Percentiles rank a stretch among this genome's conserved stretches.
phyloP scores from a whole-genome alignment of 2,113 vertebrate genomes.

The Rhegmatorhina hoffmannsi region DNA sequence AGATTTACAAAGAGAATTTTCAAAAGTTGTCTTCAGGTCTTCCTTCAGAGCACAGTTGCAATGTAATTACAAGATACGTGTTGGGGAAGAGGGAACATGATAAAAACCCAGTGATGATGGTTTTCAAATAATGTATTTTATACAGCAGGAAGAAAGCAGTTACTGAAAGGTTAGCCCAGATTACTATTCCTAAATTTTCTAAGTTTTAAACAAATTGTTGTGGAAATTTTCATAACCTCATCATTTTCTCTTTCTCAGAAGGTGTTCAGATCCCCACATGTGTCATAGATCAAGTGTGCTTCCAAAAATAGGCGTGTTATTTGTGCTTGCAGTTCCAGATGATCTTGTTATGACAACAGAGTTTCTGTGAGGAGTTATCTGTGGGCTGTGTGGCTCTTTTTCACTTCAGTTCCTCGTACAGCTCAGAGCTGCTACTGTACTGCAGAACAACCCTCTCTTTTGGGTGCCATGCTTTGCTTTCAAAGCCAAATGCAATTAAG shows the following conservation, averaged over 20 bases:
- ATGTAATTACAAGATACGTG: neutral
- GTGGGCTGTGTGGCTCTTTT: neutral
- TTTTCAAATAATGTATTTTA: slow-evolving; percentile 19
- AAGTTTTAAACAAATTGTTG: slow-evolving; percentile 52
- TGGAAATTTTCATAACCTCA: slow-evolving; percentile 19
- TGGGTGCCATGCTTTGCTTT: neutral
- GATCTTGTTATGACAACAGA: slow-evolving; percentile 19
- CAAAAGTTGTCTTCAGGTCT: neutral
- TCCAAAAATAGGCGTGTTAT: slow-evolving; percentile 10
- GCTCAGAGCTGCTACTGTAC: slow-evolving; percentile 21
- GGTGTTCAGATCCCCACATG: slow-evolving; percentile 1
- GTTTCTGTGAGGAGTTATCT: neutral
- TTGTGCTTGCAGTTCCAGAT: slow-evolving; percentile 35
- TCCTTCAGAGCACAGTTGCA: neutral
- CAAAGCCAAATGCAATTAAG: slow-evolving; percentile 56
- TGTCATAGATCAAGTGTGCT: neutral
- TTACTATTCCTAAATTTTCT: slow-evolving; percentile 51
- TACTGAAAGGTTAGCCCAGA: slow-evolving; percentile 33
- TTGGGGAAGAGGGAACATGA: neutral
- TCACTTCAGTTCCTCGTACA: neutral
- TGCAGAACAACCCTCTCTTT: neutral
- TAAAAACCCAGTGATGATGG: neutral
- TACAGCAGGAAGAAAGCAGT: slow-evolving; percentile 10
- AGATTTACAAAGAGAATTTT: slow-evolving; percentile 43
- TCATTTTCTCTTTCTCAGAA: neutral